Evolutionary conservation across 1,140 invertebrate genomes (phyloP), one percentile per base, ranked within the genome.

Genomic region (Charaxes varanes): DNA sequence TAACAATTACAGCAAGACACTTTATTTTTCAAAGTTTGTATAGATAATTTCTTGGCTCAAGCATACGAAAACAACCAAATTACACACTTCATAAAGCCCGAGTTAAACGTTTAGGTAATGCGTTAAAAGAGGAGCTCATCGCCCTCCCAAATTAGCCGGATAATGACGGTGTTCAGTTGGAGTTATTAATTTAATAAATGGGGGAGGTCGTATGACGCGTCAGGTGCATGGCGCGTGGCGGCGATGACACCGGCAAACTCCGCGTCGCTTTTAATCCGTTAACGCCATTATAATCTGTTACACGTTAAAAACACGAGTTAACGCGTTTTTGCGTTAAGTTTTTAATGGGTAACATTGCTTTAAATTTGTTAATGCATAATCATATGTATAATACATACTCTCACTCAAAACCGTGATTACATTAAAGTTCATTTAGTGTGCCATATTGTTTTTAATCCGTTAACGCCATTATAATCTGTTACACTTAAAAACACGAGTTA

Each of bases 101-200:
- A 45, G 62, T 71, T 71, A 71, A 77, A 69, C 63, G 69, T 48
- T 67, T 62, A 70, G 53, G 65, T 69, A 77, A 82, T 54, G 74
- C 61, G 70, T 74, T 73, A 71, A 79, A 78, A 77, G 62, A 65
- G 53, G 61, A 64, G 67, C 71, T 69, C 64, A 64, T 77, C 70
- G 53, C 74, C 78, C 74, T 70, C 69, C 64, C 67, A 77, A n/a
- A 79, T 82, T 79, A 82, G 71, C 46, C 54, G 64, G 66, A 64
- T 80, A 82, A 80, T 79, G 69, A 80, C 64, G 57, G 65, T 68
- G 74, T 73, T 74, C 65, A 62, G 66, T 73, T 67, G 56, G 56
- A 79, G 71, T 82, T 82, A 82, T 82, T 82, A 82, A 82, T 78
- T 82, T 80, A 82, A 82, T 82, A 82, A 77, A 68, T 62, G 48